phyloP scores from a whole-genome alignment of 2,797 vertebrate species.

The Tadarida brasiliensis region DNA sequence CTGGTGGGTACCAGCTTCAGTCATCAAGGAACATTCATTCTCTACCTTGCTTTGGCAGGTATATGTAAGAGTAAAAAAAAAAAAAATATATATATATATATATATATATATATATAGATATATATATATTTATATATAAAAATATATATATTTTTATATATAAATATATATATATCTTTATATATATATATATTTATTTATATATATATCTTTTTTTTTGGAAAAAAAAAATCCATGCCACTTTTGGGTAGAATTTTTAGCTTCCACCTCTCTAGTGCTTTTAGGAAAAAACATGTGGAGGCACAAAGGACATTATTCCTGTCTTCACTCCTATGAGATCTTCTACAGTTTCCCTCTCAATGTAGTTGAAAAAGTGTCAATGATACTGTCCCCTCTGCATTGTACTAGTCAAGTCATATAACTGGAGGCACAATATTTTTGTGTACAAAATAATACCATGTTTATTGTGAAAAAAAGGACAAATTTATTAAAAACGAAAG shows the following conservation, averaged over 20 bases:
- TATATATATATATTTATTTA: no score
- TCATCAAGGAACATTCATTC: background rate
- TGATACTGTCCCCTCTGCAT: background rate
- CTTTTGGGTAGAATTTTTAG: background rate
- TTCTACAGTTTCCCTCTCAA: conserved; percentile 5
- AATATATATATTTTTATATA: no score
- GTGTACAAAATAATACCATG: background rate
- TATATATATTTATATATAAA: no score
- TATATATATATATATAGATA: no score
- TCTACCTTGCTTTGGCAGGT: background rate
- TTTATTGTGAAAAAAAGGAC: background rate
- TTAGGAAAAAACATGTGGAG: background rate
- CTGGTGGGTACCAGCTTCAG: background rate
- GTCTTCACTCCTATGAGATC: background rate
- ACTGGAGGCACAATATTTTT: background rate
- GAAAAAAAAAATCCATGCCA: background rate
- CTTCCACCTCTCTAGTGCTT: background rate
- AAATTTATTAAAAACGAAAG: background rate
- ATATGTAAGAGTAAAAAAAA: background rate
- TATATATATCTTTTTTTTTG: background rate
- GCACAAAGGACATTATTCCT: conserved; percentile 17
- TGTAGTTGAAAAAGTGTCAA: conserved; percentile 3
- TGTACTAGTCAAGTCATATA: background rate
- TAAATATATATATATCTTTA: no score
- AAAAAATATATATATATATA: background rate